Percentiles rank a stretch among this genome's conserved stretches.
Conservation (phyloP, 2,113 vertebrate species). For the Strix aluco region DNA sequence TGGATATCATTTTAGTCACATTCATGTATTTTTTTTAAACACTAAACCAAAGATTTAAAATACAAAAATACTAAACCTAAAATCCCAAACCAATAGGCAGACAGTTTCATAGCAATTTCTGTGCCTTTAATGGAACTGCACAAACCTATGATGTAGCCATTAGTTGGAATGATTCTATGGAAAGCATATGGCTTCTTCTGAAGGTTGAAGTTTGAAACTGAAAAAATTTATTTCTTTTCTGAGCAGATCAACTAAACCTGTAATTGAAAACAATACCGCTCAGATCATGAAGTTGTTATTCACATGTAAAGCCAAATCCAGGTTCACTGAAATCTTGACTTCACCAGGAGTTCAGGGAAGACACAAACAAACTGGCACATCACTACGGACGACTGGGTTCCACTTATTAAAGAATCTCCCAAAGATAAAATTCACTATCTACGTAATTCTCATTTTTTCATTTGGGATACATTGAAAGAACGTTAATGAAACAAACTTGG, state of each 20-base stretch:
- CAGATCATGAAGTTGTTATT: not conserved
- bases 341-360: not conserved
- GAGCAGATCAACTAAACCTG: not conserved
- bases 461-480: not conserved
- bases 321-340: not conserved
- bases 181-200: not conserved
- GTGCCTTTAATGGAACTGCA: not conserved
- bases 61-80: not conserved
- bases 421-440: not conserved
- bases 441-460: not conserved
- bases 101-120: not conserved
- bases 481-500: not conserved
- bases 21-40: not conserved
- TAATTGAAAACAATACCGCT: not conserved
- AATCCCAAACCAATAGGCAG: not conserved
- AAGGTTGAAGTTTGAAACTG: not conserved
- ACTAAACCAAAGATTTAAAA: not conserved
- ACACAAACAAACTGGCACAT: not conserved
- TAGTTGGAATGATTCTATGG: not conserved
- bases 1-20: not conserved
- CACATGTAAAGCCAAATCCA: not conserved
- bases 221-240: not conserved
- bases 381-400: not conserved
- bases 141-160: not conserved
- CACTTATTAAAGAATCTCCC: not conserved